Percentiles rank a stretch among this genome's conserved stretches.
Conservation (phyloP, 2,113 vertebrate genomes). For the human (Homo sapiens) region GRCh38 chr3:49114501-49115000, state of each 20-base stretch:
- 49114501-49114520: neutral
- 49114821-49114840: conserved; percentile 99
- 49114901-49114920: accelerated
- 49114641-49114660: neutral
- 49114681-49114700: neutral
- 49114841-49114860: conserved; percentile 98
- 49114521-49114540: accelerated
- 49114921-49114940: neutral
- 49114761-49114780: conserved; percentile 98
- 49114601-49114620: neutral
- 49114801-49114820: conserved; percentile 98
- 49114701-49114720: neutral
- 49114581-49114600: neutral
- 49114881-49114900: neutral
- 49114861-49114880: conserved; percentile 95
- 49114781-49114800: conserved; percentile 99
- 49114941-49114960: conserved; percentile 82
- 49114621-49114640: neutral
- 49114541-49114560: neutral
- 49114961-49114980: conserved; percentile 95
- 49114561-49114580: neutral
- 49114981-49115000: conserved; percentile 98
- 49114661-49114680: neutral
- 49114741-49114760: conserved; percentile 2
- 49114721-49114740: neutral